Evolutionary conservation across 2,113 vertebrate species (phyloP), one percentile per base, ranked within the genome.

Genomic region (Oriolus oriolus): DNA sequence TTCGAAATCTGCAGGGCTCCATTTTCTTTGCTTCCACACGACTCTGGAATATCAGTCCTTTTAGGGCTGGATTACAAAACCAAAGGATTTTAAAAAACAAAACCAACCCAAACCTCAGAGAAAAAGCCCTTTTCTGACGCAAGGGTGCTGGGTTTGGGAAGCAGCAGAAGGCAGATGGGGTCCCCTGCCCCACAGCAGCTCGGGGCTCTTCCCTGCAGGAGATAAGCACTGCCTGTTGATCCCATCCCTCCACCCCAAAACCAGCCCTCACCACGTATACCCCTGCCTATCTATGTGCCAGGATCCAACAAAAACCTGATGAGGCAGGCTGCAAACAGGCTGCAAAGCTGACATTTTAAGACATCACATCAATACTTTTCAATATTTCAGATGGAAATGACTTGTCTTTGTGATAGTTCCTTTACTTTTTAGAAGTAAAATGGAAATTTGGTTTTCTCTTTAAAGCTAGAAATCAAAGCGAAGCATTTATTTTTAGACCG

Each of bases 391-490:
- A 45, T 71, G 75, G 89, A 86, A 96, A 81, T 66, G 33, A 66
- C 68, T 93, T 49, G 53, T 60, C 87, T 90, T 78, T 87, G 69
- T 81, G 73, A 74, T 89, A 90, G 60, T 93, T 95, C 35, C 71
- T 92, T 81, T 78, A 50, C 73, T 93, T 95, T 90, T 81, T 21
- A 63, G 81, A 95, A 84, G 77, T 70, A 57, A 75, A 96, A 92
- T 64, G 73, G 86, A 96, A 93, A 96, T 84, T 21, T 28, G 33
- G 15, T 66, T 93, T 93, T 75, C 94, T 75, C 90, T 95, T 81
- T 68, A 84, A 93, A 91, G 91, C 76, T 78, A 30, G 73, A 84
- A 95, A 95, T 95, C 89, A 92, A 95, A 96, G 91, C 6, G 14
- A 93, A 78, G 45, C 28, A 6, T 91, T 91, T 96, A 91, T 93